phyloP scores from a whole-genome alignment of 2,888 invertebrate species.

The Amiota communis region DNA sequence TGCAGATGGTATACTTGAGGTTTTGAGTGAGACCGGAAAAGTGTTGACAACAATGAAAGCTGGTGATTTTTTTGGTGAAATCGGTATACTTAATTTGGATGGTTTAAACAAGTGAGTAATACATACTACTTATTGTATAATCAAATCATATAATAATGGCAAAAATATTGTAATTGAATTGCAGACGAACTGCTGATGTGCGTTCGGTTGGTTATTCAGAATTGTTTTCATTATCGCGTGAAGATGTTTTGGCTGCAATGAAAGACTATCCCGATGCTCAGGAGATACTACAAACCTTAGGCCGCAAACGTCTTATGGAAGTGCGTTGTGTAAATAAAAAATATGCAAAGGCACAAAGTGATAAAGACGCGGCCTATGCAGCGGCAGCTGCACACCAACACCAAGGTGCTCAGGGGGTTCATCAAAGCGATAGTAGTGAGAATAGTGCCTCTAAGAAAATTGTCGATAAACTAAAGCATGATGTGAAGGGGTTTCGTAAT shows the following conservation, averaged over 20 bases:
- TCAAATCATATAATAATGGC: background rate
- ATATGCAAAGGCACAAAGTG: conserved; percentile 69
- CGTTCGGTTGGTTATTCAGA: conserved; percentile 97
- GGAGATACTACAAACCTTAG: conserved; percentile 91
- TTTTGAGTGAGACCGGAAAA: conserved; percentile 93
- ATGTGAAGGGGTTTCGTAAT: conserved; percentile 83
- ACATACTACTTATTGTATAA: background rate
- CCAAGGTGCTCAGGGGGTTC: conserved; percentile 43
- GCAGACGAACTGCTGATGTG: conserved; percentile 94
- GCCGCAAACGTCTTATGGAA: conserved; percentile 89
- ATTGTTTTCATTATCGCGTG: conserved; percentile 92
- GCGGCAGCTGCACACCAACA: conserved; percentile 42
- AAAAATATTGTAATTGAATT: no score
- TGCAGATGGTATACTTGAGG: conserved; percentile 96
- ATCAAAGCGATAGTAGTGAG: conserved; percentile 71
- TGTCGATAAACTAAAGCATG: conserved; percentile 87
- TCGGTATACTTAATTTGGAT: conserved; percentile 95
- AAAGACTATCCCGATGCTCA: conserved; percentile 98
- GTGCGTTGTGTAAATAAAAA: conserved; percentile 79
- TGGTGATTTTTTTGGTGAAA: conserved; percentile 98
- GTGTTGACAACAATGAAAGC: conserved; percentile 97
- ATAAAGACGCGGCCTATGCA: conserved; percentile 59
- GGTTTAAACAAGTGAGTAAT: conserved; percentile 90
- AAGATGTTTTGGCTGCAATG: conserved; percentile 95
- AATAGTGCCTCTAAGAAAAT: conserved; percentile 82